Percentiles rank a stretch among this genome's conserved stretches.
Evolutionary conservation across 2,113 vertebrate genomes (phyloP).

Genomic region (Colossoma macropomum): DNA sequence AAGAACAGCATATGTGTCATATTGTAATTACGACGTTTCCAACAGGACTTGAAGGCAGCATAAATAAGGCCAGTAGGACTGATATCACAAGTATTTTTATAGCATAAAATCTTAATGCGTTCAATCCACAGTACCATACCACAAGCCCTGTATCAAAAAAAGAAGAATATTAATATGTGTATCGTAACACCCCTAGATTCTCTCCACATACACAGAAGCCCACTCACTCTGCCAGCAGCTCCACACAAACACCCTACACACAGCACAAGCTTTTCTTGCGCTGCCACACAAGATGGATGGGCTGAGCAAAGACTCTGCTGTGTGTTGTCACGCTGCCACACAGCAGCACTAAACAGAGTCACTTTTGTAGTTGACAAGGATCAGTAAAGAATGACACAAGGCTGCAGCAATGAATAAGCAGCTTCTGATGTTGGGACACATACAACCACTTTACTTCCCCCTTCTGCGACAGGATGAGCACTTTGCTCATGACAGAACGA

Average conservation of each 20-base stretch:
- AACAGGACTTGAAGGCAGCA: too few species aligned
- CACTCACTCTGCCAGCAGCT: neutral
- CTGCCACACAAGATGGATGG: slow-evolving; percentile 39
- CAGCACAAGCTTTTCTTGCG: slow-evolving; percentile 9
- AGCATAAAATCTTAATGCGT: neutral
- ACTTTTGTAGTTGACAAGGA: neutral
- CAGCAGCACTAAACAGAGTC: slow-evolving; percentile 27
- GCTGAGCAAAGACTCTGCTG: slow-evolving; percentile 21
- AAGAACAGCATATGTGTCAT: too few species aligned
- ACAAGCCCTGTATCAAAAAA: neutral
- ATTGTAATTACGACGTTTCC: too few species aligned
- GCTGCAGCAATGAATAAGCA: slow-evolving; percentile 31
- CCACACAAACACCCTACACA: slow-evolving; percentile 14
- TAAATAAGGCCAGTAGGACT: too few species aligned
- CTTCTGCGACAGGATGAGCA: neutral
- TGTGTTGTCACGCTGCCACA: slow-evolving; percentile 4
- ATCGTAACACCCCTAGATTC: neutral
- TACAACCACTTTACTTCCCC: neutral
- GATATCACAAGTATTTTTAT: too few species aligned
- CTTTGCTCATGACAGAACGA: neutral
- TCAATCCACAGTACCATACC: neutral
- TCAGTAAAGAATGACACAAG: neutral
- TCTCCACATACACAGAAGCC: neutral
- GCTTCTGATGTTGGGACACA: slow-evolving; percentile 3
- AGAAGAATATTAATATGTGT: neutral